Evolutionary conservation across 1,140 invertebrate genomes (phyloP).

Genomic region (Sitophilus oryzae): DNA sequence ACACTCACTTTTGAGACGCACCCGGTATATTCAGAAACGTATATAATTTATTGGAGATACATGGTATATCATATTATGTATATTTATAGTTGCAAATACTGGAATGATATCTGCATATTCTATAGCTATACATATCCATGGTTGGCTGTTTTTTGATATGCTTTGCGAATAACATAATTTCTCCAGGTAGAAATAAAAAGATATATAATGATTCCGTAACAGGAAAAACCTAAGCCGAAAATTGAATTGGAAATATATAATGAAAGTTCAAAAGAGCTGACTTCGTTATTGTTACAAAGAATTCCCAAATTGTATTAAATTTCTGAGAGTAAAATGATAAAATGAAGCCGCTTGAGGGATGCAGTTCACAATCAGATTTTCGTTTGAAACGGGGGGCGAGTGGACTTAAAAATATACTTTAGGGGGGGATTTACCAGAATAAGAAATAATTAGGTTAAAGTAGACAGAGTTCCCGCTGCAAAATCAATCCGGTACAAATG

Average conservation of each 20-base stretch:
- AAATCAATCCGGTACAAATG: neutral
- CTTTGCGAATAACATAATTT: too few species aligned
- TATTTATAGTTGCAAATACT: too few species aligned
- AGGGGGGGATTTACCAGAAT: neutral
- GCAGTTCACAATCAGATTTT: conserved; percentile 2
- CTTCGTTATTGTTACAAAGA: conserved; percentile 7
- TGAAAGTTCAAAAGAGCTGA: conserved; percentile 6
- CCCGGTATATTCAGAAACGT: too few species aligned
- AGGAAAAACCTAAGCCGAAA: neutral
- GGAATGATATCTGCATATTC: too few species aligned
- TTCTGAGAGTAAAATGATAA: conserved; percentile 3
- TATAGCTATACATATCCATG: too few species aligned
- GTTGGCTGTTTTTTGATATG: too few species aligned
- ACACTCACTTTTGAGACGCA: too few species aligned
- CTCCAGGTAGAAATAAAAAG: too few species aligned
- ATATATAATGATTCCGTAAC: too few species aligned
- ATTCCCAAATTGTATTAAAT: conserved; percentile 4
- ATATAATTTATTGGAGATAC: too few species aligned
- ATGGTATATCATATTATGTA: too few species aligned
- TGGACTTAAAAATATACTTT: neutral
- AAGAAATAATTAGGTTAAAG: neutral
- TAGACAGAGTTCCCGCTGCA: neutral
- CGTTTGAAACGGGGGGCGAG: neutral
- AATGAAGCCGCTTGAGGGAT: conserved; percentile 1
- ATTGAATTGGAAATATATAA: conserved; percentile 1